Conservation (phyloP, 2,113 vertebrate species). For the Donacobius atricapilla region DNA sequence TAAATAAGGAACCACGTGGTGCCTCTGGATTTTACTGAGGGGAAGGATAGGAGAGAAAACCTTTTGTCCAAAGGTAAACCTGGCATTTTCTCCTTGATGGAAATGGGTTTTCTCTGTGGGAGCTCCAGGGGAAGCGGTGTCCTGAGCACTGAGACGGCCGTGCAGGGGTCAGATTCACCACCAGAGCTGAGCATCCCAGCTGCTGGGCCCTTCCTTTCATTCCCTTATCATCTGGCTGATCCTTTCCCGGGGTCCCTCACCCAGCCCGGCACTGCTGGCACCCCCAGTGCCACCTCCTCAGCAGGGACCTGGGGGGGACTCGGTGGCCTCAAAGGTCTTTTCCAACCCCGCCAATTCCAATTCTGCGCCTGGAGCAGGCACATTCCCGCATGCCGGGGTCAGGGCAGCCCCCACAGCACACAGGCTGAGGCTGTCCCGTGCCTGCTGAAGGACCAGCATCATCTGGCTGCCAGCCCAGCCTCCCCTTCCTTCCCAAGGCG, state of each 20-base stretch:
- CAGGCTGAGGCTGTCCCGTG: fast-evolving
- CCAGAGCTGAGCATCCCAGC: not conserved
- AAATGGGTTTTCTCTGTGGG: not conserved
- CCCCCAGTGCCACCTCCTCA: not conserved
- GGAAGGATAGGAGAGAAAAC: not conserved
- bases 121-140: not conserved
- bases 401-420: fast-evolving
- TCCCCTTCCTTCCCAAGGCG: not conserved
- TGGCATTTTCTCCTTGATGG: not conserved
- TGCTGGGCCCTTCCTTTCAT: too few species aligned
- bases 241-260: not conserved
- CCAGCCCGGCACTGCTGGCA: not conserved
- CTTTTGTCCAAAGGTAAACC: not conserved
- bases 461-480: not conserved
- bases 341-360: fast-evolving
- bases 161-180: not conserved
- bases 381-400: fast-evolving
- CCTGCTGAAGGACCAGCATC: not conserved
- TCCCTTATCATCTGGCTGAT: too few species aligned
- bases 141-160: fast-evolving
- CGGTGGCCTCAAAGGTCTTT: fast-evolving
- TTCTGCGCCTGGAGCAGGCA: not conserved
- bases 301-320: not conserved
- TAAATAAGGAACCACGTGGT: not conserved
- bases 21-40: not conserved